Conservation (phyloP, 23 tunicate genomes). For the Halocynthia roretzi region DNA sequence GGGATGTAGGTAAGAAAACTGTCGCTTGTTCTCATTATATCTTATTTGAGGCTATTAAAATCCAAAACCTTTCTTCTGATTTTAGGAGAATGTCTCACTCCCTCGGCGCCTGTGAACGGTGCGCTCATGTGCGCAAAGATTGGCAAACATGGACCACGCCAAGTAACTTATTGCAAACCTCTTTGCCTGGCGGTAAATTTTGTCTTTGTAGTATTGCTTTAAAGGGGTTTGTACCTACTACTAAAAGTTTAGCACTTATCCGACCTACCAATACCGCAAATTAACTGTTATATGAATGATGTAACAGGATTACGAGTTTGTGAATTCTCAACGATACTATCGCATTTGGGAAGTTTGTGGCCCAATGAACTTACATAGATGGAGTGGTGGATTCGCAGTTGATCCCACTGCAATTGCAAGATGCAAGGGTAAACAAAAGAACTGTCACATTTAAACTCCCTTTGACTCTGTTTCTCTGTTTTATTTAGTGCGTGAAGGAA, state of each 20-base stretch:
- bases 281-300: too few relatives aligned
- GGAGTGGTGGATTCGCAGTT: conserved; percentile 83
- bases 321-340: conserved; percentile 47
- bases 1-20: conserved; percentile 13
- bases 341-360: conserved; percentile 85
- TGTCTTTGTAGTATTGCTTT: too few relatives aligned
- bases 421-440: conserved; percentile 46
- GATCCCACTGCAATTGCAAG: conserved; percentile 68
- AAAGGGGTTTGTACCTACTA: too few relatives aligned
- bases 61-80: neutral
- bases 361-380: conserved; percentile 57
- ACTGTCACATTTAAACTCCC: neutral
- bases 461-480: neutral
- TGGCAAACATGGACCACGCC: conserved; percentile 36
- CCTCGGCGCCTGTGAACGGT: conserved; percentile 73
- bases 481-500: neutral
- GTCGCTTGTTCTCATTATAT: neutral
- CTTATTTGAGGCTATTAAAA: neutral
- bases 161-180: conserved; percentile 62
- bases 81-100: conserved; percentile 66
- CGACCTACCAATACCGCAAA: too few relatives aligned
- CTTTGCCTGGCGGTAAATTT: conserved; percentile 57
- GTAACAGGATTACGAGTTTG: conserved; percentile 64
- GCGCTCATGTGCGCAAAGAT: conserved; percentile 66
- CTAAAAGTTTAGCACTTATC: too few relatives aligned